These are phyloP conservation scores for Rhodophaea formosa DNA, from an alignment of 2,888 invertebrate species.

Conservation along the genomic window DNA sequence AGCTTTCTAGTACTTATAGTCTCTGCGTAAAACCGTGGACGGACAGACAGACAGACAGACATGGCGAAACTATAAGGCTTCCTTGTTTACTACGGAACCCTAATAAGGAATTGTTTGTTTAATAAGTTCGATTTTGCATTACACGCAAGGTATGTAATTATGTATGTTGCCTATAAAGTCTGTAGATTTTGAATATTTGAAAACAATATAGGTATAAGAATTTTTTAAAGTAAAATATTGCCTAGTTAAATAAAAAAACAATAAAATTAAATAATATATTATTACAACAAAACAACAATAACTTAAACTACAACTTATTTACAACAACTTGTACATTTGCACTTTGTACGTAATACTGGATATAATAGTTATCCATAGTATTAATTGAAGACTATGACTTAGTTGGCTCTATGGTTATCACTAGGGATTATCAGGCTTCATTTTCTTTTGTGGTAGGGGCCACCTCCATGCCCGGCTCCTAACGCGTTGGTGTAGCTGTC, in stretches of 20 bases:
- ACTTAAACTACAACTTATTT: slow-evolving; percentile 62
- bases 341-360: slow-evolving; percentile 50
- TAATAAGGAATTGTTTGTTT: no score
- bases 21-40: no score
- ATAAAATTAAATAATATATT: slow-evolving; percentile 47
- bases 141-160: no score
- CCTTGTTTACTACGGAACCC: no score
- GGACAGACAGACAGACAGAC: no score
- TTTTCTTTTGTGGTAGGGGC: slow-evolving; percentile 66
- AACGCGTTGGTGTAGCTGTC: slow-evolving; percentile 71
- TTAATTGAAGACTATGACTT: slow-evolving; percentile 62
- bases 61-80: no score
- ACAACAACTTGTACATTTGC: slow-evolving; percentile 46
- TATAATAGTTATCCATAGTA: slow-evolving; percentile 35
- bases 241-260: slow-evolving; percentile 23
- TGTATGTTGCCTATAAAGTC: no score
- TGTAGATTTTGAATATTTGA: no score
- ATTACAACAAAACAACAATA: slow-evolving; percentile 61
- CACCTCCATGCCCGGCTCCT: slow-evolving; percentile 72
- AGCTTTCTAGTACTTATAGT: no score
- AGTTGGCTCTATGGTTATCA: slow-evolving; percentile 48
- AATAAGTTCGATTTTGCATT: no score
- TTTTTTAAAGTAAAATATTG: no score
- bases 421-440: slow-evolving; percentile 29
- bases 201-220: no score